A percentile compares a stretch with the other conserved stretches of the same genome.
Conservation (phyloP, 1,140 invertebrate genomes). For the Temnothorax longispinosus region DNA sequence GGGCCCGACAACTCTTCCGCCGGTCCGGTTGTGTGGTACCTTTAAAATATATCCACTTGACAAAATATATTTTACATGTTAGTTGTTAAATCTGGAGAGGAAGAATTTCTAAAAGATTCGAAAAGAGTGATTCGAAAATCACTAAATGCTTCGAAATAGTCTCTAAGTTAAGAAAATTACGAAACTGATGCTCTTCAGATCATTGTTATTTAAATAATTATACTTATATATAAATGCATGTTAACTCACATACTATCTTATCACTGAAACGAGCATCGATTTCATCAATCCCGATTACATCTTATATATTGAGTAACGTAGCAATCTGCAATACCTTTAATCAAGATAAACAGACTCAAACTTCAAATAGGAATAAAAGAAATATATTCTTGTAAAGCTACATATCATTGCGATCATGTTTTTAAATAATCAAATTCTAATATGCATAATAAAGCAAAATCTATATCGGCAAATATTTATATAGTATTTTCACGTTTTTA, state of each 20-base stretch:
- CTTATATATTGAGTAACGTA: background rate
- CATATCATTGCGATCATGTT: background rate
- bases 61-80: constrained; percentile 65
- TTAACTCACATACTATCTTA: background rate
- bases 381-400: background rate
- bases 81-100: constrained; percentile 48
- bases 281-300: background rate
- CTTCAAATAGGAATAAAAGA: background rate
- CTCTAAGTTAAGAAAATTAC: background rate
- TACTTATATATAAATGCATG: background rate
- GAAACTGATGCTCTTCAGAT: background rate
- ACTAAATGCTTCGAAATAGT: background rate
- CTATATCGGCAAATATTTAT: too few species aligned
- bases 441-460: too few species aligned
- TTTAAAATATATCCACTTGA: constrained; percentile 63
- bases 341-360: background rate
- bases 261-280: background rate
- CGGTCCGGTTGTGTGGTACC: constrained; percentile 39
- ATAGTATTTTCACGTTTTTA: too few species aligned
- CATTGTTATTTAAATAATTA: background rate
- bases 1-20: constrained; percentile 44
- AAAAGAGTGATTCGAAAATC: background rate
- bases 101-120: constrained; percentile 12
- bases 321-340: background rate
- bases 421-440: too few species aligned